Base-by-base conservation (phyloP, 2,888 invertebrate species). In the Cryptus viduatorius region DNA sequence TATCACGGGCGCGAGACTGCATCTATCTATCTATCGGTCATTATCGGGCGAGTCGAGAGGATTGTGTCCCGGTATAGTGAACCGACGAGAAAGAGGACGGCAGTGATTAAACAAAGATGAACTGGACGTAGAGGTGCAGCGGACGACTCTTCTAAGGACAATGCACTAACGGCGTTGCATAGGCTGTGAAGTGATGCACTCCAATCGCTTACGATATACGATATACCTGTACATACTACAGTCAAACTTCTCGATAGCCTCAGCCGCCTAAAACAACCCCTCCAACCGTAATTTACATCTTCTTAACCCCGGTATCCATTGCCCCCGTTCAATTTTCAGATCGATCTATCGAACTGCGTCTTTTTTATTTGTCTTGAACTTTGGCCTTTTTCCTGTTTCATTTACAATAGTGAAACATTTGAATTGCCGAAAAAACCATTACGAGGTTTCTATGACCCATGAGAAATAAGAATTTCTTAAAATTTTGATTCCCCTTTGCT, bases 1-100 rank as follows among this genome's bases (percentile, higher is more conserved):
- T 75, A 75, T 76, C 75, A 50, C 65, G 64, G 42, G 19, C 50
- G 7, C 46, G 64, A 48, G 50, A 42, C 64, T 64, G 65, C 76
- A 53, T 76, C 76, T 65, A 42, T 76, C 59, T 31, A 65, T 76
- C 76, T 29, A 65, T 76, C 76, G 76, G 65, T 76, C 76, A 76
- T 76, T 76, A 76, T 65, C 76, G 65, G 53, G 4, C 50, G 37
- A 75, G 75, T 48, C 46, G 61, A 64, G 31, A 14, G 75, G 31
- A 46, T 75, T 61, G 64, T 75, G 64, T 48, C 59, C 42, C 24
- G 72, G 72, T 19, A 19, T 12, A 24, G 59, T 24, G 42, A 56
- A 42, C 19, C 44, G 29, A 56, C 46, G 46, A 61, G 46, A 37
- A 64, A 24, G 19, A 64, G 53, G 14, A 53, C 16, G 65, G 48